phyloP scores from a whole-genome alignment of 2,797 vertebrate species.

The Gambelia wislizenii region DNA sequence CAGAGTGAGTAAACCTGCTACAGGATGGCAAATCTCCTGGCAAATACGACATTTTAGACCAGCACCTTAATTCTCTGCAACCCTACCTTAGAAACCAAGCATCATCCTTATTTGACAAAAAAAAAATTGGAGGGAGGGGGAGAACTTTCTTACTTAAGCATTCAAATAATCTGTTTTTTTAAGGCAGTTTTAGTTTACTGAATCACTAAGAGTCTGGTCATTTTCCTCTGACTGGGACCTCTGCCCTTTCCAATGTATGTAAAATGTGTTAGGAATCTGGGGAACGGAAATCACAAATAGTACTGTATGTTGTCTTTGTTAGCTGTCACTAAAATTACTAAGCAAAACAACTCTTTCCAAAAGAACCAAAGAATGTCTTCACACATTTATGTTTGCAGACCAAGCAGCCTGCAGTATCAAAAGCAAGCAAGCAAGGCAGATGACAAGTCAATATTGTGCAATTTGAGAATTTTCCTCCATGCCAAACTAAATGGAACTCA shows the following conservation, averaged over 20 bases:
- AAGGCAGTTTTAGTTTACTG: neutral
- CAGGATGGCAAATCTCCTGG: neutral
- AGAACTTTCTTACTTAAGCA: slow-evolving; percentile 4
- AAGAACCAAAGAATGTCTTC: slow-evolving; percentile 2
- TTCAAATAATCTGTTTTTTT: neutral
- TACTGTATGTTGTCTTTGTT: neutral
- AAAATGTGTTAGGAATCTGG: slow-evolving; percentile 1
- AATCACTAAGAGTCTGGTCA: neutral
- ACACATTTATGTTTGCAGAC: neutral
- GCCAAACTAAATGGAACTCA: slow-evolving; percentile 34
- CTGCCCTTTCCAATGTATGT: neutral
- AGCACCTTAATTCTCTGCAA: neutral
- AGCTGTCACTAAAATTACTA: slow-evolving; percentile 10
- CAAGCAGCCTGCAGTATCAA: neutral
- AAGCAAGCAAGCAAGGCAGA: slow-evolving; percentile 6
- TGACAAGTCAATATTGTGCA: slow-evolving; percentile 7
- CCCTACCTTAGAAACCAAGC: neutral
- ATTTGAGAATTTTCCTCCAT: neutral
- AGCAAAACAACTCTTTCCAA: neutral
- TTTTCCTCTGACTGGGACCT: slow-evolving; percentile 1
- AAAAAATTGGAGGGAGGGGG: neutral
- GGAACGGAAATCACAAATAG: slow-evolving; percentile 12
- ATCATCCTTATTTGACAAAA: neutral
- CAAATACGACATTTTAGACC: neutral
- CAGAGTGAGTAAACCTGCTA: no score